Percentiles rank a stretch among this genome's conserved stretches.
Conservation (phyloP, 2,888 invertebrate species). For the Pammene fasciana region DNA sequence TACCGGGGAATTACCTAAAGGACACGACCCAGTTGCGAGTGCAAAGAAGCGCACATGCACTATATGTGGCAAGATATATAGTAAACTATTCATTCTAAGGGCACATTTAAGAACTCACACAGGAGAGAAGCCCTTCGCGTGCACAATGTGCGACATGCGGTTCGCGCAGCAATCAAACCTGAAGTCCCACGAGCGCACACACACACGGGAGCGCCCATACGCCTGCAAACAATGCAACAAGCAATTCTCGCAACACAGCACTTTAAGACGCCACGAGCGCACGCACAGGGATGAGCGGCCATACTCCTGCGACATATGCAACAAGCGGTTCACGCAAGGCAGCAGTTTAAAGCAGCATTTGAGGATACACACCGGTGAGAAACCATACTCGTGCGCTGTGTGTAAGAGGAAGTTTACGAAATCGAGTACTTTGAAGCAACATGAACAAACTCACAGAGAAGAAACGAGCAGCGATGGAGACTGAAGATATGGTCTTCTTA, state of each 20-base stretch:
- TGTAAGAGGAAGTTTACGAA: not conserved
- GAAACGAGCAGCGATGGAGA: not conserved
- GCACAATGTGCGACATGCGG: not conserved
- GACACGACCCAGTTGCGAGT: not conserved
- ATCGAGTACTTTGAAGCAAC: not conserved
- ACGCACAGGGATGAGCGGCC: not conserved
- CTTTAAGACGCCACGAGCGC: not conserved
- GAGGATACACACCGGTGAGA: not conserved
- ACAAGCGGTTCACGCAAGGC: not conserved
- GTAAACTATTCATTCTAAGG: not conserved
- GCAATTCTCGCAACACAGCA: not conserved
- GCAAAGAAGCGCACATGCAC: not conserved
- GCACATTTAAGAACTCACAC: not conserved
- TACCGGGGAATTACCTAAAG: not conserved
- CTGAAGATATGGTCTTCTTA: not conserved
- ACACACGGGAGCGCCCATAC: not conserved
- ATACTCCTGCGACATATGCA: not conserved
- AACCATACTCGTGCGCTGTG: not conserved
- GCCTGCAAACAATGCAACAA: not conserved
- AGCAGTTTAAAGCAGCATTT: not conserved
- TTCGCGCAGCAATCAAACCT: not conserved
- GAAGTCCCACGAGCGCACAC: not conserved
- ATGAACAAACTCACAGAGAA: not conserved
- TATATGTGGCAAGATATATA: not conserved
- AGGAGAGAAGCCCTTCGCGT: not conserved